These are phyloP conservation scores for Cheilosia impressa DNA, from an alignment of 2,888 invertebrate species.

Conservation along the genomic window DNA sequence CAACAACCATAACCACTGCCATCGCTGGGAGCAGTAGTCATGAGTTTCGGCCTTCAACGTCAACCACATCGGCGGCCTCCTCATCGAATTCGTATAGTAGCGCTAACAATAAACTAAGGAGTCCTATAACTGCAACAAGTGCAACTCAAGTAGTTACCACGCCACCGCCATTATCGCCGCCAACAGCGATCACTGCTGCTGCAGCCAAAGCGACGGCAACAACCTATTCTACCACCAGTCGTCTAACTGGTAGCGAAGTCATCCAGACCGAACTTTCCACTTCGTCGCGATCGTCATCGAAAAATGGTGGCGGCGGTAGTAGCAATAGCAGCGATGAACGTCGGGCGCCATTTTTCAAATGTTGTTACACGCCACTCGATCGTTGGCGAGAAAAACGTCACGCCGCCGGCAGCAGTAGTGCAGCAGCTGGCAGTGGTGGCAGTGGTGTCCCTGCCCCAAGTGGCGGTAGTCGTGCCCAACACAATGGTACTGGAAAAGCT, in stretches of 20 bases:
- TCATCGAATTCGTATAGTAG: conserved; percentile 68
- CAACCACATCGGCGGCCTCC: conserved; percentile 79
- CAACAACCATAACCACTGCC: conserved; percentile 83
- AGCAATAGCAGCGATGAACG: conserved; percentile 77
- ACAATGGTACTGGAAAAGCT: conserved; percentile 56
- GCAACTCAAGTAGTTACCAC: conserved; percentile 71
- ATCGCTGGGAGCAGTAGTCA: conserved; percentile 82
- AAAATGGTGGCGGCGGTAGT: conserved; percentile 77
- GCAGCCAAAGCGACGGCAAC: conserved; percentile 50
- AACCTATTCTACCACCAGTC: conserved; percentile 74
- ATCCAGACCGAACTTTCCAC: conserved; percentile 81
- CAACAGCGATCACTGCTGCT: conserved; percentile 18
- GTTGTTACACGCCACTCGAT: conserved; percentile 83
- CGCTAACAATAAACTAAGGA: conserved; percentile 57
- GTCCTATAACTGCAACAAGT: conserved; percentile 55
- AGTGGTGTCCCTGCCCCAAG: conserved; percentile 35
- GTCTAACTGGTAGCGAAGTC: conserved; percentile 81
- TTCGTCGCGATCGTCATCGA: conserved; percentile 78
- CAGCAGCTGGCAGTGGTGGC: conserved; percentile 44
- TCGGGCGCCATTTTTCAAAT: conserved; percentile 82
- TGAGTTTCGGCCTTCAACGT: conserved; percentile 82
- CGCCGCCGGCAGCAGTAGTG: conserved; percentile 55
- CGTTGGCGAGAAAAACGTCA: conserved; percentile 81
- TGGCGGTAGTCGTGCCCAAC: conserved; percentile 42
- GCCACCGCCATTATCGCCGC: conserved; percentile 68